A percentile compares a stretch with the other conserved stretches of the same genome.
Conservation (phyloP, 2,888 invertebrate genomes). For the Phorcus lineatus region DNA sequence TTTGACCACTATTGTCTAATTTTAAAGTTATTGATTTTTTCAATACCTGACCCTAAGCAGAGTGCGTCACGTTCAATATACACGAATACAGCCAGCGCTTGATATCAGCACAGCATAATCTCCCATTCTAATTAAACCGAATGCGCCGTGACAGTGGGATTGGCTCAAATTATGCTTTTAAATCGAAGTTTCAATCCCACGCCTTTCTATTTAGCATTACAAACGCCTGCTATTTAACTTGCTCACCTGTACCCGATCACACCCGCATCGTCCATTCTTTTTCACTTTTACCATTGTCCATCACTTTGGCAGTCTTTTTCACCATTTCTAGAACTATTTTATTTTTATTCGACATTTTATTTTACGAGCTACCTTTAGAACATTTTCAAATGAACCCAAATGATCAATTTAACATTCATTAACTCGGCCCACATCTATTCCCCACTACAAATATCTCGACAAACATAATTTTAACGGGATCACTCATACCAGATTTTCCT, state of each 20-base stretch:
- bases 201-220: neutral
- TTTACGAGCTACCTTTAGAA: too few relatives aligned
- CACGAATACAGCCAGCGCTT: neutral
- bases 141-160: constrained; percentile 19
- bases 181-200: constrained; percentile 17
- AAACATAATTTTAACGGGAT: too few relatives aligned
- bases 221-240: neutral
- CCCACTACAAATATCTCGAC: too few relatives aligned
- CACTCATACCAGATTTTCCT: too few relatives aligned
- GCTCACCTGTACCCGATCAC: too few relatives aligned
- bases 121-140: constrained; percentile 20
- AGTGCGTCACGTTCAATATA: constrained; percentile 28
- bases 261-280: neutral
- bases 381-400: too few relatives aligned
- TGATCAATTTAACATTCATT: too few relatives aligned
- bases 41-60: constrained; percentile 28
- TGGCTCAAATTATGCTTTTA: neutral
- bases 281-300: neutral
- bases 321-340: too few relatives aligned
- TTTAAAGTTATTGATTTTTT: constrained; percentile 32
- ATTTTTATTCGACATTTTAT: too few relatives aligned
- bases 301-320: too few relatives aligned
- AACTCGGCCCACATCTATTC: too few relatives aligned
- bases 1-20: constrained; percentile 34
- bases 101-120: neutral